These are phyloP conservation scores for Drosophila mulleri DNA, from an alignment of 2,888 invertebrate species.

Conservation along the genomic window DNA sequence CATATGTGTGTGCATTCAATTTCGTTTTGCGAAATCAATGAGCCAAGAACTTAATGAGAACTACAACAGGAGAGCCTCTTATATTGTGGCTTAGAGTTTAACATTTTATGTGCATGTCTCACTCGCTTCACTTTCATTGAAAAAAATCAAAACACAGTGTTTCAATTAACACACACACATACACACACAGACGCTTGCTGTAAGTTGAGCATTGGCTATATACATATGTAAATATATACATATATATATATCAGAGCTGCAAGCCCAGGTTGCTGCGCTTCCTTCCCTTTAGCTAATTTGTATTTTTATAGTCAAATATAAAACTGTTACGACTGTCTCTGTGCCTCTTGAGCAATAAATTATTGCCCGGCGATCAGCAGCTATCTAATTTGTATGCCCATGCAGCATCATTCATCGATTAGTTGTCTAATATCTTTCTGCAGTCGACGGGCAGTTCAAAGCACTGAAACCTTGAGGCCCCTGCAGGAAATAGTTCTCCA, in stretches of 20 bases:
- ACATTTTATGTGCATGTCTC: slow-evolving; percentile 55
- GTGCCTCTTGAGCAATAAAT: neutral
- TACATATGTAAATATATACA: neutral
- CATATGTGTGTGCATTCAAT: slow-evolving; percentile 67
- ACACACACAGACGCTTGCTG: slow-evolving; percentile 6
- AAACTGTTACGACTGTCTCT: neutral
- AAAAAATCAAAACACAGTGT: slow-evolving; percentile 41
- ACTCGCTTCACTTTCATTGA: slow-evolving; percentile 61
- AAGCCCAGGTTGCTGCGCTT: neutral
- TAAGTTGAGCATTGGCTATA: slow-evolving; percentile 18
- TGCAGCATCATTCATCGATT: slow-evolving; percentile 19
- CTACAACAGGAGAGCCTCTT: slow-evolving; percentile 26
- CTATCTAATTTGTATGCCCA: slow-evolving; percentile 10
- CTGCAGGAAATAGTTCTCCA: slow-evolving; percentile 34
- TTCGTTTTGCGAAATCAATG: slow-evolving; percentile 78
- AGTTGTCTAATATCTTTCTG: slow-evolving; percentile 46
- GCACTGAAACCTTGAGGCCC: slow-evolving; percentile 41
- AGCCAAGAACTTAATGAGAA: slow-evolving; percentile 70
- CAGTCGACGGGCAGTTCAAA: slow-evolving; percentile 57
- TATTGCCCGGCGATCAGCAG: slow-evolving; percentile 4
- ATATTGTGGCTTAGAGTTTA: slow-evolving; percentile 6
- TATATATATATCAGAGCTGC: neutral
- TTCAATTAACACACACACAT: slow-evolving; percentile 64
- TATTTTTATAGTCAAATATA: neutral
- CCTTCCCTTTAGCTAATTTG: neutral